These are phyloP conservation scores for Caenorhabditis tropicalis DNA, from an alignment of 1,140 invertebrate genomes.

Conservation along the genomic window DNA sequence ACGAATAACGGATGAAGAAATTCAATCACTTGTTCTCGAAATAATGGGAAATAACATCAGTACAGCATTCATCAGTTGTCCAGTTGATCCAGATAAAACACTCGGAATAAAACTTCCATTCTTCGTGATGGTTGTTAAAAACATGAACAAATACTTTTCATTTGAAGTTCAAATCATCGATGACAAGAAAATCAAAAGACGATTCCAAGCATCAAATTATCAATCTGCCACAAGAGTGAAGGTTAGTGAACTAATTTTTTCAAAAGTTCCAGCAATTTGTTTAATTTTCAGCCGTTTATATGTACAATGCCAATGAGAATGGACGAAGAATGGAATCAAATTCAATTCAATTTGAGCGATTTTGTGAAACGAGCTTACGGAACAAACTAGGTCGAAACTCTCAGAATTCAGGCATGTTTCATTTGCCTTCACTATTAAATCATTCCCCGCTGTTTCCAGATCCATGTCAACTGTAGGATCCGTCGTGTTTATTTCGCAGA, in stretches of 20 bases:
- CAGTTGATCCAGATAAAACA: conserved; percentile 95
- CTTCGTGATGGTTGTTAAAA: conserved; percentile 99
- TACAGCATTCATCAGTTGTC: conserved; percentile 97
- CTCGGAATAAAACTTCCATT: conserved; percentile 97
- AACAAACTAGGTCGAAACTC: conserved; percentile 97
- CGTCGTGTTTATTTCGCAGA: conserved; percentile 98
- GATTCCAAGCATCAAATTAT: conserved; percentile 93
- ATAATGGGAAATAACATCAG: conserved; percentile 98
- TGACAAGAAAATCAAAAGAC: conserved; percentile 85
- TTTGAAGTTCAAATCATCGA: conserved; percentile 97
- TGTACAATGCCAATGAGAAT: conserved; percentile 94
- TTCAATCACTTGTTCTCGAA: conserved; percentile 97
- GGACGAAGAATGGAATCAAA: conserved; percentile 91
- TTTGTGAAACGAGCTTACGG: conserved; percentile 97
- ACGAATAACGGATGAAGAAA: conserved; percentile 98
- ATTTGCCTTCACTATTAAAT: background rate
- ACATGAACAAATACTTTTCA: conserved; percentile 99
- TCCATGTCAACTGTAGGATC: conserved; percentile 98
- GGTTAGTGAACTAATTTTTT: too few relatives aligned
- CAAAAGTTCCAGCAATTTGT: background rate
- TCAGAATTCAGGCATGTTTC: conserved; percentile 80
- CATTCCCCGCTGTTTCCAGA: conserved; percentile 77
- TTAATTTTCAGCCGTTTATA: conserved; percentile 79
- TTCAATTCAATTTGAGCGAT: conserved; percentile 98
- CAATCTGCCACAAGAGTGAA: conserved; percentile 88